These are phyloP conservation scores for Cassiopea xamachana DNA, from an alignment of 30 jellyfish, hydroid and myxozoan species.

Conservation along the genomic window DNA sequence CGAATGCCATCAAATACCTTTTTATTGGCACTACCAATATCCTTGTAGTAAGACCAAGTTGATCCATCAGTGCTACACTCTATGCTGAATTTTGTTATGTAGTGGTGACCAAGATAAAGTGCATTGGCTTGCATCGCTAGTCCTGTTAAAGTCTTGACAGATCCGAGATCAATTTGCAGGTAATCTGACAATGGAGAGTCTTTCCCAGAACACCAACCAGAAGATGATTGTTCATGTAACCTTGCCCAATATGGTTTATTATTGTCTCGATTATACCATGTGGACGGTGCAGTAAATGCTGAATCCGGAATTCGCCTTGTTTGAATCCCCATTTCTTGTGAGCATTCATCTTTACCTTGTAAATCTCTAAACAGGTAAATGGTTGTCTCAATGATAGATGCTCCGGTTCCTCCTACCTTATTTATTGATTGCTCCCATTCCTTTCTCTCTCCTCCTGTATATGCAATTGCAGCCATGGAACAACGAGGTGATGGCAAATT, in stretches of 20 bases:
- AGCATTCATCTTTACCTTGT: conserved; percentile 25
- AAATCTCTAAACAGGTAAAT: conserved; percentile 24
- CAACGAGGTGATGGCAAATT: neutral
- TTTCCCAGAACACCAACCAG: conserved; percentile 14
- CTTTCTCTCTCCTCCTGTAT: conserved; percentile 9
- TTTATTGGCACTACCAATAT: neutral
- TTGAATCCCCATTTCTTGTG: conserved; percentile 29
- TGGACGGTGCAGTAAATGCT: conserved; percentile 6
- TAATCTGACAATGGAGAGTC: neutral
- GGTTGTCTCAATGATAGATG: conserved; percentile 19
- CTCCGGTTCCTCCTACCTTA: conserved; percentile 11
- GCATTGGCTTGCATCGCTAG: conserved; percentile 3
- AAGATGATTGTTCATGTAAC: neutral
- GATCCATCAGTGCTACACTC: conserved; percentile 21
- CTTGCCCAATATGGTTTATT: neutral
- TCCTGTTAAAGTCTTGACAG: conserved; percentile 7
- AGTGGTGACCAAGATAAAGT: neutral
- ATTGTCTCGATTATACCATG: neutral
- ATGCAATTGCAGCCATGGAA: conserved; percentile 33
- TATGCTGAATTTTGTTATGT: neutral
- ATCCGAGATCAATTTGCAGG: conserved; percentile 31
- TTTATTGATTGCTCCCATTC: conserved; percentile 22
- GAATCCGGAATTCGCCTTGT: conserved; percentile 15
- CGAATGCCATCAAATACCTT: conserved; percentile 14
- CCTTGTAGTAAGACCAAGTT: conserved; percentile 2